These are phyloP conservation scores for Enteromius paludinosus DNA, from an alignment of 2,797 vertebrate genomes.

Conservation along the genomic window DNA sequence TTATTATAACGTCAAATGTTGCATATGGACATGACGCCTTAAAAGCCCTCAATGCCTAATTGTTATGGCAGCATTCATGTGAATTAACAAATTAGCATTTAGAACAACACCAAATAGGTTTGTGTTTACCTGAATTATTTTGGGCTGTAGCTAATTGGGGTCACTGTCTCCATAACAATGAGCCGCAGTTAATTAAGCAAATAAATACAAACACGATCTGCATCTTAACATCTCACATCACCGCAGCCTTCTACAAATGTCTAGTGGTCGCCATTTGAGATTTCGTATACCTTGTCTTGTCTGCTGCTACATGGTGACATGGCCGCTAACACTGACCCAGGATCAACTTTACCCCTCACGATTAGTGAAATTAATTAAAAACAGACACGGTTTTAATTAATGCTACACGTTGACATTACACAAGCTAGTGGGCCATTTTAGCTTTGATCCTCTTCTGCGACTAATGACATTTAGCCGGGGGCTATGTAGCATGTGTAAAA, in stretches of 20 bases:
- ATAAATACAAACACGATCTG: slow-evolving; percentile 38
- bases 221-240: slow-evolving; percentile 18
- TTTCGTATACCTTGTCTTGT: not conserved
- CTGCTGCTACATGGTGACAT: not conserved
- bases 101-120: slow-evolving; percentile 3
- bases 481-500: slow-evolving; percentile 49
- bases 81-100: slow-evolving; percentile 11
- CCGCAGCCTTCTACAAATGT: not conserved
- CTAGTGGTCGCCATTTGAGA: not conserved
- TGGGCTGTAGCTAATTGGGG: slow-evolving; percentile 30
- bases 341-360: slow-evolving; percentile 24
- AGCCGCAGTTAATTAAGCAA: slow-evolving; percentile 48
- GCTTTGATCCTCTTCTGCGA: slow-evolving; percentile 42
- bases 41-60: not conserved
- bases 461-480: slow-evolving; percentile 50
- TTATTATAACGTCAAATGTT: not conserved
- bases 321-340: not conserved
- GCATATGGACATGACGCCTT: not conserved
- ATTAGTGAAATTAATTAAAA: slow-evolving; percentile 52
- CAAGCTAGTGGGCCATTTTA: slow-evolving; percentile 30
- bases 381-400: slow-evolving; percentile 48
- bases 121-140: slow-evolving; percentile 25
- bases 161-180: slow-evolving; percentile 37
- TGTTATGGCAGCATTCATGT: not conserved
- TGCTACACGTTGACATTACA: slow-evolving; percentile 44